Evolutionary conservation across 1,140 invertebrate species (phyloP), one percentile per base, ranked within the genome.

Genomic region (Reticulitermes speratus): DNA sequence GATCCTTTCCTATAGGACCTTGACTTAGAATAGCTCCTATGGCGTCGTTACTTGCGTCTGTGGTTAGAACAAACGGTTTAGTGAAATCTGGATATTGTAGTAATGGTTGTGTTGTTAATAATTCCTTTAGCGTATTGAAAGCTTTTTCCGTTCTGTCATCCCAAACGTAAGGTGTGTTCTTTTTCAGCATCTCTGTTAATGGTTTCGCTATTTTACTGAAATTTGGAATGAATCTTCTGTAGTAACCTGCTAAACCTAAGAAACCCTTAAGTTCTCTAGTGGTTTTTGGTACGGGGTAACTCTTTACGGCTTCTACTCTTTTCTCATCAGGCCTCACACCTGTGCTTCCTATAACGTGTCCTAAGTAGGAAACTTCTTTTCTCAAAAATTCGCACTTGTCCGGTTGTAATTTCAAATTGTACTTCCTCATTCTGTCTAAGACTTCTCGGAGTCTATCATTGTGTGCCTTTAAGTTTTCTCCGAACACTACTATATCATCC

Each of bases 381-480:
- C 88, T 45, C n/a, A 92, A 86, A 88, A 93, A 93, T 86, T 91
- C 88, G 86, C 91, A 92, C 89, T 93, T 92, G 30, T 90, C 89
- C 0, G 90, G 90, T 88, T 93, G 90, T 38, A 92, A 55, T 88
- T 92, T 91, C 44, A 93, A 87, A 84, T 90, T 90, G 87, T 89
- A 83, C 86, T 90, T 59, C 83, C 88, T 88, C 23, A 93, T 85
- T 86, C 88, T 87, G 19, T 89, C 75, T 81, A 92, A 91, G 7
- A 92, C 89, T 86, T 89, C 86, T 84, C 83, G 85, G 52, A 91
- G 85, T 55, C 89, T 89, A 55, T 86, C 12, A 19, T 87, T 85
- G 85, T 90, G 89, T 89, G 90, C 86, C n/a, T 86, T 90, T 48
- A 92, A 86, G 30, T 88, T 89, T 21, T 84, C 87, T 6, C 88